Conservation (phyloP, 2,797 vertebrate species). For the Molossus alvarezi region DNA sequence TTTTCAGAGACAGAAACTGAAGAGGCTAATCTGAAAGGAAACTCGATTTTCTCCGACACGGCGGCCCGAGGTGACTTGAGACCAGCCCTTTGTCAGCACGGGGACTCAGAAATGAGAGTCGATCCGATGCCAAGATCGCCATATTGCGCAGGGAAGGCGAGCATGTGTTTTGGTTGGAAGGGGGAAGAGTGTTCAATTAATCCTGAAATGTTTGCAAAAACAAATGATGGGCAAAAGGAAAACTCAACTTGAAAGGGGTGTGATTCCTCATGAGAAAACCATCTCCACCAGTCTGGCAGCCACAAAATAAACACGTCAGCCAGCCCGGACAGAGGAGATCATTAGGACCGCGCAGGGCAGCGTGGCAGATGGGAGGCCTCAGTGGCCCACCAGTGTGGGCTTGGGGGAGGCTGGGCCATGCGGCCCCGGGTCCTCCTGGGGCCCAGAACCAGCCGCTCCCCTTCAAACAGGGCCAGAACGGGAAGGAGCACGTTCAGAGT, state of each 20-base stretch:
- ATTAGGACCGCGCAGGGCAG: neutral
- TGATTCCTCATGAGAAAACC: constrained; percentile 79
- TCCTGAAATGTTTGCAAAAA: constrained; percentile 84
- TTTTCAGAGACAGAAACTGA: constrained; percentile 81
- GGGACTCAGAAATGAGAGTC: constrained; percentile 65
- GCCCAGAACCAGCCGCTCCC: neutral
- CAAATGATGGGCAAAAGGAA: constrained; percentile 85
- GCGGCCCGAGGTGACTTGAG: constrained; percentile 77
- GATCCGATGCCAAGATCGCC: constrained; percentile 76
- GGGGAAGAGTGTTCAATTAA: constrained; percentile 80
- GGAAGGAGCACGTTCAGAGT: neutral
- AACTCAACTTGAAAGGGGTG: constrained; percentile 80
- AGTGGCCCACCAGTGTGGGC: neutral
- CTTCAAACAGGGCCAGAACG: neutral
- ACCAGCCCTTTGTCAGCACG: constrained; percentile 73
- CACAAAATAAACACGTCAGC: constrained; percentile 81
- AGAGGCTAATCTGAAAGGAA: constrained; percentile 83
- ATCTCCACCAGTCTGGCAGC: constrained; percentile 82
- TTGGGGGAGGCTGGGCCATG: neutral
- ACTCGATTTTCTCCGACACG: constrained; percentile 75
- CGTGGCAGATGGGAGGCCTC: constrained; percentile 83
- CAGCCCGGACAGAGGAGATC: constrained; percentile 74
- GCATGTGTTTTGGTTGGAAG: constrained; percentile 84
- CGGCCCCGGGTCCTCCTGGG: neutral
- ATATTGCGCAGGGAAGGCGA: constrained; percentile 73